Base-by-base conservation (phyloP, 30 jellyfish, hydroid and myxozoan species). In the Catostylus mosaicus region DNA sequence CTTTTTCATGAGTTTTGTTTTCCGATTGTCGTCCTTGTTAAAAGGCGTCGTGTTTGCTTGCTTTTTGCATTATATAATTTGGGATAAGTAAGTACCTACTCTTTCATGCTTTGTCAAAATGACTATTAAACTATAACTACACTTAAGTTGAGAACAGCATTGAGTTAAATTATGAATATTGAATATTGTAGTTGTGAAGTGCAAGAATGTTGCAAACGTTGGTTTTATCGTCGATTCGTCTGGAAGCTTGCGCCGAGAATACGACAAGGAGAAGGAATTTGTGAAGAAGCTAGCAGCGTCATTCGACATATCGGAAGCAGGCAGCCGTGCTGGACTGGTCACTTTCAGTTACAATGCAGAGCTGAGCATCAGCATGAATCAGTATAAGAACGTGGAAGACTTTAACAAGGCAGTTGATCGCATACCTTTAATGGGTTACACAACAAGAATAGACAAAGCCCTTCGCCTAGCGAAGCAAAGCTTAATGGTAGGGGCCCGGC, bases 361-460 rank as follows among this genome's bases (percentile, higher is more conserved):
- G 88, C 91, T 38, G 84, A 89, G 92, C 52, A 68, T 89, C 86
- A 67, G 75, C 30, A 48, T 89, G 83, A 27, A 46, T 20, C 88
- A 82, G 40, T 66, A 73, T 61, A 64, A 77, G 30, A 77, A 54
- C 30, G 52, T 67, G 29, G 68, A 33, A 46, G 65, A 76, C 66
- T 89, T 89, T 77, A 75, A 77, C 67, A 76, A 56, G 51, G 95
- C 95, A 18, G 97, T 89, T 20, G 97, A 89, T 80, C 48, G 62
- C 27, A 60, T 89, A 31, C 95, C 97, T 12, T 76, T 89, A 59
- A 68, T 89, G 88, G 95, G 95, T 11, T 60, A 62, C 65, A 89
- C 97, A 36, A 89, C 97, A 23, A 76, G 97, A 72, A 89, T 89
- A 34, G 97, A 89, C 88, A 89, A 78, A 73, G 97, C 94, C 56